These are phyloP conservation scores for Python bivittatus DNA, from an alignment of 2,113 vertebrate genomes.

Conservation along the genomic window DNA sequence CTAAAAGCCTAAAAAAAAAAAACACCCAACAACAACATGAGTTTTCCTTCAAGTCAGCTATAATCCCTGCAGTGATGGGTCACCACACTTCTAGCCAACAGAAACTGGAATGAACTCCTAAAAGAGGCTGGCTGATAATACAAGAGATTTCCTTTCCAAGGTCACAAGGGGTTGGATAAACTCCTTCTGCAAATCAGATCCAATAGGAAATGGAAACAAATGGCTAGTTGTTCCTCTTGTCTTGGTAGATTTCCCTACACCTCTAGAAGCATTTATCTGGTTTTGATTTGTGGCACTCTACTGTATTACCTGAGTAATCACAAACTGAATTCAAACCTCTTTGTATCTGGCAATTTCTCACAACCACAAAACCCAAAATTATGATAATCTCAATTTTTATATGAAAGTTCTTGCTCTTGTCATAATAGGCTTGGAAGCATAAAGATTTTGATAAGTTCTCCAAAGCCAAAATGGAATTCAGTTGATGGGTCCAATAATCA, in stretches of 20 bases:
- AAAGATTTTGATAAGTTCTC: neutral
- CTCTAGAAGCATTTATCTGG: neutral
- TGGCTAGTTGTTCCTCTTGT: neutral
- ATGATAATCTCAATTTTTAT: neutral
- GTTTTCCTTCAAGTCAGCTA: neutral
- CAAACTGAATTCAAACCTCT: neutral
- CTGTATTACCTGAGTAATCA: neutral
- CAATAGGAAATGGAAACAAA: conserved; percentile 3
- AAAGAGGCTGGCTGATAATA: conserved; percentile 14
- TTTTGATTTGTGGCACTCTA: neutral
- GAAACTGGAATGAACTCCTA: conserved; percentile 25
- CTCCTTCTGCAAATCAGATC: neutral
- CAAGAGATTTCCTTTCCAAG: conserved; percentile 16
- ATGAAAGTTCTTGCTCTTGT: neutral
- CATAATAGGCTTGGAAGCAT: neutral
- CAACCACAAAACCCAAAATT: neutral
- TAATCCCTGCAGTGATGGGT: conserved; percentile 7
- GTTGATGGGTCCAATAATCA: neutral
- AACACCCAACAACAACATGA: neutral
- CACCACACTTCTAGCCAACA: neutral
- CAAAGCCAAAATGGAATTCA: neutral
- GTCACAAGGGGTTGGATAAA: conserved; percentile 16
- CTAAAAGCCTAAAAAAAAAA: conserved; percentile 7
- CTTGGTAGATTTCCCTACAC: conserved; percentile 7
- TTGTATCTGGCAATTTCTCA: neutral